These are phyloP conservation scores for Achroia grisella DNA, from an alignment of 1,140 invertebrate genomes.

Conservation along the genomic window DNA sequence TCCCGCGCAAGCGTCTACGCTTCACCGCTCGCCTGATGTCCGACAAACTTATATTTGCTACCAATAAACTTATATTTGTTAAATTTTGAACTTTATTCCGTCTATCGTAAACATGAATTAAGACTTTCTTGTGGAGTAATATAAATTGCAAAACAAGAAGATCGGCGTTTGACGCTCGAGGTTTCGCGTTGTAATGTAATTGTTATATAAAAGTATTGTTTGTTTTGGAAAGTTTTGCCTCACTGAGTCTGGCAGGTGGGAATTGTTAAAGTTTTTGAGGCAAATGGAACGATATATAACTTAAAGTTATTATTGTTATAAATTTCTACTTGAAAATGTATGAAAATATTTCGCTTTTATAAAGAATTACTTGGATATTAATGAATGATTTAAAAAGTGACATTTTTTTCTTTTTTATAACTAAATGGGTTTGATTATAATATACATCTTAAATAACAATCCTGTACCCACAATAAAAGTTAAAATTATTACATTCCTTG, in stretches of 20 bases:
- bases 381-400: too few relatives aligned
- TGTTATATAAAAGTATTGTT: constrained; percentile 50
- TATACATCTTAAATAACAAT: too few relatives aligned
- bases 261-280: constrained; percentile 7
- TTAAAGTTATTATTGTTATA: too few relatives aligned
- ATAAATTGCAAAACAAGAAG: constrained; percentile 5
- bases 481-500: too few relatives aligned
- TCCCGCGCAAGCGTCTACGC: constrained; percentile 60
- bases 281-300: background rate
- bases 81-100: constrained; percentile 11
- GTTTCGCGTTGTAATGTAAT: constrained; percentile 58
- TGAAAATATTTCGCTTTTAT: too few relatives aligned
- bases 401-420: too few relatives aligned
- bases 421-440: too few relatives aligned
- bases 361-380: too few relatives aligned
- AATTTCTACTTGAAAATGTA: too few relatives aligned
- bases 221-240: constrained; percentile 35
- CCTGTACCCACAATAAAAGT: too few relatives aligned
- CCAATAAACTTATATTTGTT: background rate
- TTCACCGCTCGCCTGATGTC: constrained; percentile 35
- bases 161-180: constrained; percentile 58
- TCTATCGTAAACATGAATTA: background rate
- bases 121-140: constrained; percentile 2
- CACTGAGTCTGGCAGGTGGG: constrained; percentile 20
- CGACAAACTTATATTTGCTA: constrained; percentile 9